Base-by-base conservation (phyloP, 1,140 invertebrate genomes). In the Galleria mellonella region DNA sequence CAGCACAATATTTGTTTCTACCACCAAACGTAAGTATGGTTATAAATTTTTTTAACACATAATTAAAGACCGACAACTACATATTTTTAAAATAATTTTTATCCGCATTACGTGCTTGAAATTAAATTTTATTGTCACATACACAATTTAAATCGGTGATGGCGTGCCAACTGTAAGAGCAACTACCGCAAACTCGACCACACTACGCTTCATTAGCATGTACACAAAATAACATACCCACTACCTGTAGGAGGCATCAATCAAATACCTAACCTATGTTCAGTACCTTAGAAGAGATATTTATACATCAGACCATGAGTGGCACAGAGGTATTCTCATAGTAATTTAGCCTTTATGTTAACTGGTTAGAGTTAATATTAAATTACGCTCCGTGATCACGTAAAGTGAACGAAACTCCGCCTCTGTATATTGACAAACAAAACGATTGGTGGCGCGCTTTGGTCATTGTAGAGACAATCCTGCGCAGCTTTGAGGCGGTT, bases 181-280 rank as follows among this genome's bases (percentile, higher is more conserved):
- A 73, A 77, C 77, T 75, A 79, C 71, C 71, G 69, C 77, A 76
- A 81, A 84, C 81, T 84, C 81, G 63, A 60, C 62, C 72, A 57
- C 67, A 73, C 72, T 74, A 72, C 62, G 64, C 71, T 72, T 78
- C 71, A 82, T 82, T 82, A 83, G 69, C 73, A 73, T 70, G 60
- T 73, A 66, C 52, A 83, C 75, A 75, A 73, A 72, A 81, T 69
- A 69, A 73, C 68, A 72, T 67, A 76, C 58, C 69, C 72, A 72
- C 58, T 62, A 61, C 42, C 31, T 59, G 46, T 40, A 23, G 0
- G 8, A 1, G 15, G 0, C 3, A 46, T 9, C 57, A 59, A 36
- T 37, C 47, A 33, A 72, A 39, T 62, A 52, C 51, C 49, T 42
- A 31, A 47, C 59, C 23, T 71, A 62, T 38, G 10, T 2, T 17